Conservation (phyloP, 2,113 vertebrate genomes). For the Alligator sinensis region DNA sequence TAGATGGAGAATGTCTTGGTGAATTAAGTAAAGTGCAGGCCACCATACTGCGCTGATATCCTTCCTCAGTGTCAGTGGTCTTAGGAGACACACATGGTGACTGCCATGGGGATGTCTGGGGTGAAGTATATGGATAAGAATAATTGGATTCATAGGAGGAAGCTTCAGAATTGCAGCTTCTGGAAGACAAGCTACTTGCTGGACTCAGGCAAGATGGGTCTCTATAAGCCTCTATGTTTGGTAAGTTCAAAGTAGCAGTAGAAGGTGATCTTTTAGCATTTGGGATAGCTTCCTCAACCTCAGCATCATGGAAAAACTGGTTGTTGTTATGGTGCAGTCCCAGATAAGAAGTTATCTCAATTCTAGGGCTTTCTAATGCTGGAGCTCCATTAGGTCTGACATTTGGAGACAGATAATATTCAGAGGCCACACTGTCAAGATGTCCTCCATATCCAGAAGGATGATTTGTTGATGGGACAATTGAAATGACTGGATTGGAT, state of each 20-base stretch:
- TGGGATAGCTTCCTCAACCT: slow-evolving; percentile 86
- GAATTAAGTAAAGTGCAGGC: slow-evolving; percentile 89
- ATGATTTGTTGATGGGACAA: slow-evolving; percentile 84
- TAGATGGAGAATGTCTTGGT: slow-evolving; percentile 89
- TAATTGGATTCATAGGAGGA: slow-evolving; percentile 96
- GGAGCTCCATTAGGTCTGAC: slow-evolving; percentile 89
- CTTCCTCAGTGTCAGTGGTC: slow-evolving; percentile 84
- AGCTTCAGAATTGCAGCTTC: slow-evolving; percentile 96
- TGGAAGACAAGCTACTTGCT: slow-evolving; percentile 94
- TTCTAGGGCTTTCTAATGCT: slow-evolving; percentile 92
- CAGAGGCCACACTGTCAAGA: slow-evolving; percentile 80
- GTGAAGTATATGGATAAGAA: slow-evolving; percentile 93
- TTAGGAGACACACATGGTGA: slow-evolving; percentile 95
- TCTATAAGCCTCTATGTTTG: slow-evolving; percentile 91
- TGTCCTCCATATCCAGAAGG: slow-evolving; percentile 85
- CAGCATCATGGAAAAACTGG: slow-evolving; percentile 88
- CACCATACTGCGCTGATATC: slow-evolving; percentile 85
- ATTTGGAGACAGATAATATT: slow-evolving; percentile 87
- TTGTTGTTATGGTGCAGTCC: slow-evolving; percentile 80
- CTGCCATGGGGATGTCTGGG: slow-evolving; percentile 96
- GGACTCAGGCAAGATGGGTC: slow-evolving; percentile 95
- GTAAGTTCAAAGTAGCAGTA: slow-evolving; percentile 91
- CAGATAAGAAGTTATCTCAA: slow-evolving; percentile 95
- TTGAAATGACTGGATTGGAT: slow-evolving; percentile 86
- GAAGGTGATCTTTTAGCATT: slow-evolving; percentile 85